A percentile compares a stretch with the other conserved stretches of the same genome.
Conservation (phyloP, 2,888 invertebrate species). For the Crioceris asparagi region DNA sequence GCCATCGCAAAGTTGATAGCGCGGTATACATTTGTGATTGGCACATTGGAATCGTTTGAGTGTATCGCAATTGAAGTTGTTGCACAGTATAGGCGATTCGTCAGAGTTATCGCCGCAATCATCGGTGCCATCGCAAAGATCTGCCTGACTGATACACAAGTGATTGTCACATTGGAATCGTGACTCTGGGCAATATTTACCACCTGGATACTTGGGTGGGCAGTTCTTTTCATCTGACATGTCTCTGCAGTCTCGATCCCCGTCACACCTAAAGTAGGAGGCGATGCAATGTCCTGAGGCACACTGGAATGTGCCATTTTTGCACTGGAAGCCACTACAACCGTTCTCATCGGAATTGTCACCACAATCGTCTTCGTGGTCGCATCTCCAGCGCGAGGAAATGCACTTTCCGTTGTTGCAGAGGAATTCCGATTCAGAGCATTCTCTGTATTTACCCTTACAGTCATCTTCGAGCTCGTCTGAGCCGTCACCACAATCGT, state of each 20-base stretch:
- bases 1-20: constrained; percentile 83
- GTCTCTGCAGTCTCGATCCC: constrained; percentile 80
- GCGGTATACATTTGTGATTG: constrained; percentile 77
- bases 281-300: constrained; percentile 88
- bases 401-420: constrained; percentile 86
- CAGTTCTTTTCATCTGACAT: constrained; percentile 85
- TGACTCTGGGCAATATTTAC: constrained; percentile 77
- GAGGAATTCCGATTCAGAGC: constrained; percentile 83
- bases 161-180: constrained; percentile 89
- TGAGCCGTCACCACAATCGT: constrained; percentile 91
- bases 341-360: constrained; percentile 85
- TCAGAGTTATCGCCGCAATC: constrained; percentile 90
- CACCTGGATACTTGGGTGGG: constrained; percentile 77
- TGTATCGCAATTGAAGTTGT: constrained; percentile 77
- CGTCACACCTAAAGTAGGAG: constrained; percentile 78
- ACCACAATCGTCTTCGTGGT: constrained; percentile 93
- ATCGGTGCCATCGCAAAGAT: constrained; percentile 86
- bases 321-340: constrained; percentile 76
- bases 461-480: constrained; percentile 79
- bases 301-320: constrained; percentile 86
- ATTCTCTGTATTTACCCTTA: constrained; percentile 73
- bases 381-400: constrained; percentile 86
- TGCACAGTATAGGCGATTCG: constrained; percentile 70
- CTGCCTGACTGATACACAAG: constrained; percentile 79
- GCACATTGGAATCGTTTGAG: constrained; percentile 78